Evolutionary conservation across 2,888 invertebrate genomes (phyloP).

Genomic region (Troides helena): DNA sequence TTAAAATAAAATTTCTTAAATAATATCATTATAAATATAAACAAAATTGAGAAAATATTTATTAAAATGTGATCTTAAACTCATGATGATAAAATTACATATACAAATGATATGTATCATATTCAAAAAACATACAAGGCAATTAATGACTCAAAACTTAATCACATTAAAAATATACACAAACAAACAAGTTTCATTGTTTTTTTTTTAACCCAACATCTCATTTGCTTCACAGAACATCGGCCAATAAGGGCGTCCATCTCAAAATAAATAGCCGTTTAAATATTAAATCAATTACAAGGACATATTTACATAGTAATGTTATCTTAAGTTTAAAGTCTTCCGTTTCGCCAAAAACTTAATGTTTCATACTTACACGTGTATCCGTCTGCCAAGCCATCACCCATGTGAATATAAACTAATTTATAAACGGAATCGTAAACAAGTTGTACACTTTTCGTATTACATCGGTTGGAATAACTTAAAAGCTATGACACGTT

Average conservation of each 20-base stretch:
- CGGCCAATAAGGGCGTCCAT: constrained; percentile 6
- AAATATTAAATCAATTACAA: constrained; percentile 66
- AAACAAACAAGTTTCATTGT: constrained; percentile 2
- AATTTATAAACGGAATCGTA: constrained; percentile 64
- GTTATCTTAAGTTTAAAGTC: constrained; percentile 14
- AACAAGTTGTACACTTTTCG: constrained; percentile 70
- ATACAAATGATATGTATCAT: background rate
- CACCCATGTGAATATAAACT: constrained; percentile 77
- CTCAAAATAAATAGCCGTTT: constrained; percentile 48
- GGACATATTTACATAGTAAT: constrained; percentile 51
- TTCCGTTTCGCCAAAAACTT: background rate
- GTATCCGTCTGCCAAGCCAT: constrained; percentile 80
- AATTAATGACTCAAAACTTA: background rate
- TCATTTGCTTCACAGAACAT: constrained; percentile 2
- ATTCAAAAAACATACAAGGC: background rate
- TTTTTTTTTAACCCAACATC: background rate
- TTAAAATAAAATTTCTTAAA: no score
- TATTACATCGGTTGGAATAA: constrained; percentile 69
- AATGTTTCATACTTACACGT: constrained; percentile 61
- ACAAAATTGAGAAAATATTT: no score
- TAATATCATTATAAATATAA: no score
- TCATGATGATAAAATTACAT: no score
- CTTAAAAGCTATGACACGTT: constrained; percentile 75
- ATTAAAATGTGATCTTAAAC: no score
- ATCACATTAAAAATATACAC: background rate